These are phyloP conservation scores for Beroe forskalii DNA, from an alignment of 37 sponge, comb jelly and placozoan species.

Conservation along the genomic window DNA sequence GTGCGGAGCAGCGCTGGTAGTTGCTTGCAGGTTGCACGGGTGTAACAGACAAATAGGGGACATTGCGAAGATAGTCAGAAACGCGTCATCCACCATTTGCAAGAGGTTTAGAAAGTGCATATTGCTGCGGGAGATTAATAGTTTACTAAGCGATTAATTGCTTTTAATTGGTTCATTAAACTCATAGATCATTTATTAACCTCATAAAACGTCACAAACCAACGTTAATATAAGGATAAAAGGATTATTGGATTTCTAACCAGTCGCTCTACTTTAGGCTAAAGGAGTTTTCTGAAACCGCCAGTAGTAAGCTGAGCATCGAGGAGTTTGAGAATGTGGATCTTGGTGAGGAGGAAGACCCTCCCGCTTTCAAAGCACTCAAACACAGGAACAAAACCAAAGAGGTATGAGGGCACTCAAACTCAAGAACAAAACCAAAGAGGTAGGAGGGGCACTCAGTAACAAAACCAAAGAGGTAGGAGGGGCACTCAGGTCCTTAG, in stretches of 20 bases:
- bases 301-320: slow-evolving; percentile 94
- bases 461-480: slow-evolving; percentile 47
- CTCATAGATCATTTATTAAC: no score
- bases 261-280: slow-evolving; percentile 66
- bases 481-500: no score
- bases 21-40: slow-evolving; percentile 85
- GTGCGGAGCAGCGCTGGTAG: slow-evolving; percentile 97
- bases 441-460: slow-evolving; percentile 47
- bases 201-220: no score
- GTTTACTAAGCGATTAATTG: no score
- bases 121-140: no score
- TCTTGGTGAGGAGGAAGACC: slow-evolving; percentile 94
- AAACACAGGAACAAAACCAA: slow-evolving; percentile 28
- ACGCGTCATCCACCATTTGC: slow-evolving; percentile 81
- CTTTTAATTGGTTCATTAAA: no score
- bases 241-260: no score
- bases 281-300: slow-evolving; percentile 89
- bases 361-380: slow-evolving; percentile 81
- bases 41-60: slow-evolving; percentile 80
- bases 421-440: slow-evolving; percentile 27
- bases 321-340: slow-evolving; percentile 97
- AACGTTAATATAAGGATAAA: no score
- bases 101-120: no score
- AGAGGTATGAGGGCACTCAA: slow-evolving; percentile 56
- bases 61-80: slow-evolving; percentile 82